These are phyloP conservation scores for Gopherus evgoodei DNA, from an alignment of 2,113 vertebrate species.

Conservation along the genomic window DNA sequence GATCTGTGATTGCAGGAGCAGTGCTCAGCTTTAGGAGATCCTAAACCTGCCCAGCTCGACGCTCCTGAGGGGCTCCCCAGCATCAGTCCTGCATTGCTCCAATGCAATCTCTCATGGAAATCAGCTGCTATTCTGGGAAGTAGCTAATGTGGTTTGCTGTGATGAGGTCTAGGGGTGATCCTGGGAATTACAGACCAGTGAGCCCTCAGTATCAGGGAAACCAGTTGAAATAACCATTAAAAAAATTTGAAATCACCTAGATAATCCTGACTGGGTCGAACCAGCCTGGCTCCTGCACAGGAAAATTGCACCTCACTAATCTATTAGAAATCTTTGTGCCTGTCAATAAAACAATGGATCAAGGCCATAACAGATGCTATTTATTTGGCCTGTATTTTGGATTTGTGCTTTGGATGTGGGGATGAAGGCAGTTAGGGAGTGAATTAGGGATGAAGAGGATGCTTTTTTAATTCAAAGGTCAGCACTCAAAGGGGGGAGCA, in stretches of 20 bases:
- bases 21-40: background rate
- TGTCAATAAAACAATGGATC: background rate
- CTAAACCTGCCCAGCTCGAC: background rate
- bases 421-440: background rate
- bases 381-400: background rate
- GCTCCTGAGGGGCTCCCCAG: background rate
- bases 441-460: background rate
- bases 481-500: background rate
- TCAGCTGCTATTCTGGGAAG: too few relatives aligned
- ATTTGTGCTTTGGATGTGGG: background rate
- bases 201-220: background rate
- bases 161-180: background rate
- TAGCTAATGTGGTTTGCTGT: background rate
- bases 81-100: background rate
- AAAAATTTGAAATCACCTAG: background rate
- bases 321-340: background rate
- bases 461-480: background rate
- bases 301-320: too few relatives aligned
- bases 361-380: background rate
- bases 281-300: background rate
- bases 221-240: fast-evolving
- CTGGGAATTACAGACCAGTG: background rate
- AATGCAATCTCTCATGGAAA: too few relatives aligned
- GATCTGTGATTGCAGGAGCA: background rate
- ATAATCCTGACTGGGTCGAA: background rate